Base-by-base conservation (phyloP, 2,888 invertebrate genomes). In the Pheosia gnoma region DNA sequence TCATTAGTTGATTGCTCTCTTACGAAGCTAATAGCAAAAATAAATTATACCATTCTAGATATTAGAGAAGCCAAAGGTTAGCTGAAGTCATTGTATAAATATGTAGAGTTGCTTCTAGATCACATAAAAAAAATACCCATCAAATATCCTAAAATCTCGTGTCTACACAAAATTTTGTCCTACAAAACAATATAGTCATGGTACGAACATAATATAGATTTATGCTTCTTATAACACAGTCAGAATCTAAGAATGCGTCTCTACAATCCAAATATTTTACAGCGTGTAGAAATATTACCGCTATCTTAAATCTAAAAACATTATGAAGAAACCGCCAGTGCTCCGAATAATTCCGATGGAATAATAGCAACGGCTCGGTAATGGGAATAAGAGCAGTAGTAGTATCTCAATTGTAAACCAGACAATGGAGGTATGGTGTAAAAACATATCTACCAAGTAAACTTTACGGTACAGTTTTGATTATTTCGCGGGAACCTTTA, bases 321-420 rank as follows among this genome's bases (percentile, higher is more conserved):
- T 5, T 38, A n/a, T 47, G 11, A 47, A n/a, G 4, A 47, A 8
- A 47, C 47, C 11, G 56, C 52, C 59, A 55, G 62, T 63, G 58
- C 58, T 65, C 67, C 25, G 25, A 25, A 25, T 25, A 25, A 67
- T 66, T 75, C 65, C 64, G 57, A 66, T 63, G 61, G 66, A 68
- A 71, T 69, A 65, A 25, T 25, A 25, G 1, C 25, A 25, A 61
- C 41, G 41, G 41, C 43, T 53, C 58, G 39, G 63, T 66, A 72
- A 74, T 72, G 75, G 66, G 71, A 72, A 73, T 66, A 72, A 61
- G 67, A 65, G 67, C 68, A 61, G 68, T 59, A 71, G 64, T 71
- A 71, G 64, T 71, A 70, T 65, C 66, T 66, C 73, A 70, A 79
- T 79, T 81, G 79, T 82, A 63, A 63, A 61, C n/a, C 58, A 72